These are phyloP conservation scores for Eilema sororculum DNA, from an alignment of 2,888 invertebrate genomes.

Conservation along the genomic window DNA sequence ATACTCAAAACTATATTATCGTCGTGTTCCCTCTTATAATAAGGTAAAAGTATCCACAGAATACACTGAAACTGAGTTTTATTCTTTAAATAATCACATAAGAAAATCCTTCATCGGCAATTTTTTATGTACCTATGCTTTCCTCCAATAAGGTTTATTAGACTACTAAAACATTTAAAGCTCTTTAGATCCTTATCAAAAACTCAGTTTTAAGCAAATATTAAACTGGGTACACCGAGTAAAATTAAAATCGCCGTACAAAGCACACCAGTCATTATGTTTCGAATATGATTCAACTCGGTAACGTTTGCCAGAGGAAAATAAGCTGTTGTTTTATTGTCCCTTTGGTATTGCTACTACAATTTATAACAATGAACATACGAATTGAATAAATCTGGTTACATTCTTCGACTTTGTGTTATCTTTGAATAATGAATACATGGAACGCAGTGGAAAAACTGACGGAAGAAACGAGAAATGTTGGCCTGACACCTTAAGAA, in stretches of 20 bases:
- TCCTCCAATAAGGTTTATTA: too few relatives aligned
- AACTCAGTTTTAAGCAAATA: conserved; percentile 2
- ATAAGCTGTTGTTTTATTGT: conserved; percentile 22
- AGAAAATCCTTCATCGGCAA: too few relatives aligned
- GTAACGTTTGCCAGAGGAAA: conserved; percentile 19
- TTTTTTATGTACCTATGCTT: too few relatives aligned
- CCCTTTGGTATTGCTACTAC: conserved; percentile 18
- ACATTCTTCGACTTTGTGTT: conserved; percentile 2
- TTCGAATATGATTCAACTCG: conserved; percentile 15
- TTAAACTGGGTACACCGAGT: neutral
- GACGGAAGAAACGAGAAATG: too few relatives aligned
- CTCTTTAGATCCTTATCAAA: too few relatives aligned
- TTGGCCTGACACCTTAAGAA: too few relatives aligned
- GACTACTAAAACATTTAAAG: too few relatives aligned
- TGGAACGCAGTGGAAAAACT: conserved; percentile 14
- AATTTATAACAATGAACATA: conserved; percentile 10
- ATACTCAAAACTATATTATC: neutral
- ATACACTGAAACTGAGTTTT: too few relatives aligned
- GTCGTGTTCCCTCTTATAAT: neutral
- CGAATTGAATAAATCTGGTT: conserved; percentile 21
- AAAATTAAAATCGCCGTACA: neutral
- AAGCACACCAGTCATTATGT: neutral
- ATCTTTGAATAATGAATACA: conserved; percentile 26
- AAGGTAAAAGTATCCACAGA: too few relatives aligned
- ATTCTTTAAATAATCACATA: too few relatives aligned